Conservation (phyloP, 2,113 vertebrate species). For the Labrus mixtus region DNA sequence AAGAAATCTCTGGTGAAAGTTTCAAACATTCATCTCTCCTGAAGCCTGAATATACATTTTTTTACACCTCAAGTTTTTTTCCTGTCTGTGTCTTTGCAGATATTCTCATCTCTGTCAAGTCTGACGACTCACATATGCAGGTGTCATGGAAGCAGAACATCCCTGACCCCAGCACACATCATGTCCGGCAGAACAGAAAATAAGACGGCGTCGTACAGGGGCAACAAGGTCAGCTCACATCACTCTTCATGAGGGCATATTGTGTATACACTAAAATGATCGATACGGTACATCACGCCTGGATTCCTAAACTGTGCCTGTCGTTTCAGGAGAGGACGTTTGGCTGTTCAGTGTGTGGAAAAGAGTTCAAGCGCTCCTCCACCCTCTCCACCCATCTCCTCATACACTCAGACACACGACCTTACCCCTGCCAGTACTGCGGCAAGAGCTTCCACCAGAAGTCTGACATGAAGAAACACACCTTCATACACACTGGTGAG, state of each 20-base stretch:
- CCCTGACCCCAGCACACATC: conserved; percentile 12
- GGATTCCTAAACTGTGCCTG: not conserved
- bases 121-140: conserved; percentile 71
- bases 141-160: conserved; percentile 41
- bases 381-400: conserved; percentile 84
- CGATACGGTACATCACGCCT: not conserved
- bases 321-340: conserved; percentile 74
- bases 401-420: conserved; percentile 83
- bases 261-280: not conserved
- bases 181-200: conserved; percentile 32
- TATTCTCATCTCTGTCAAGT: conserved; percentile 63
- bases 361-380: conserved; percentile 84
- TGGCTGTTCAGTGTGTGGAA: conserved; percentile 79
- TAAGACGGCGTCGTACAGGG: conserved; percentile 29
- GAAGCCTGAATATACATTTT: not conserved
- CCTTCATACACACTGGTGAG: conserved; percentile 78
- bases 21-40: too few species aligned
- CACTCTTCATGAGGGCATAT: not conserved
- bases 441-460: conserved; percentile 85
- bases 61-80: not conserved
- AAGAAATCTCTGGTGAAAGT: too few species aligned
- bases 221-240: conserved; percentile 71
- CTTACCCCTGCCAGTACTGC: conserved; percentile 84
- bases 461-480: conserved; percentile 83
- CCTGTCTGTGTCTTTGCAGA: conserved; percentile 50